Conservation (phyloP, 1,140 invertebrate species). For the Drosophila willistoni region DNA sequence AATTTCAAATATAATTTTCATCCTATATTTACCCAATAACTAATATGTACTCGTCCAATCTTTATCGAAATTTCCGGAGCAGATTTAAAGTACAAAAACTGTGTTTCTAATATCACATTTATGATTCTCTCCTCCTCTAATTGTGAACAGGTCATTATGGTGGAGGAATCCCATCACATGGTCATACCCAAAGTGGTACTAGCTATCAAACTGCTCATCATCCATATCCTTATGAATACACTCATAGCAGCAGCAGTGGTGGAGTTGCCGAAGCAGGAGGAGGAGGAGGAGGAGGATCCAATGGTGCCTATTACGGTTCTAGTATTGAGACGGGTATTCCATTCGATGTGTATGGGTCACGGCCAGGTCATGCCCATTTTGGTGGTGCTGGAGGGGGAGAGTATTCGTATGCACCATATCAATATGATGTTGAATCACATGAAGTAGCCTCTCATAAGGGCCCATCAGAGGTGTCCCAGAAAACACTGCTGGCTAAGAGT, state of each 20-base stretch:
- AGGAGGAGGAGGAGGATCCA: neutral
- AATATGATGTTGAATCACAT: constrained; percentile 57
- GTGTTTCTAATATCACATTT: too few relatives aligned
- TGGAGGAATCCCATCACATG: constrained; percentile 29
- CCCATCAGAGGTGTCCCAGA: constrained; percentile 55
- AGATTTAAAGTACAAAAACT: too few relatives aligned
- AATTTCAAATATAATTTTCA: too few relatives aligned
- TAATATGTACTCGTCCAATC: too few relatives aligned
- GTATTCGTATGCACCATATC: constrained; percentile 57
- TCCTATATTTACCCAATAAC: too few relatives aligned
- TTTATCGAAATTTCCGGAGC: too few relatives aligned
- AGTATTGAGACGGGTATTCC: constrained; percentile 61
- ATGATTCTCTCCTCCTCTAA: neutral
- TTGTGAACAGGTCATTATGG: constrained; percentile 52
- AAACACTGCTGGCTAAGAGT: constrained; percentile 84
- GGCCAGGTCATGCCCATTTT: constrained; percentile 49
- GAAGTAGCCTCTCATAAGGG: constrained; percentile 71
- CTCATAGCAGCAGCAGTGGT: constrained; percentile 26
- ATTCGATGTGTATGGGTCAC: constrained; percentile 69
- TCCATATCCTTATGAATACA: constrained; percentile 68
- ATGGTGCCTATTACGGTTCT: constrained; percentile 53
- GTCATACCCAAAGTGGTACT: constrained; percentile 23
- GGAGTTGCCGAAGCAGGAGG: constrained; percentile 3
- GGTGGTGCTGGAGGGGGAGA: constrained; percentile 49
- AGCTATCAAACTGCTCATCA: constrained; percentile 23